Base-by-base conservation (phyloP, 1,140 invertebrate genomes). In the Thalassaphorura encarpata region DNA sequence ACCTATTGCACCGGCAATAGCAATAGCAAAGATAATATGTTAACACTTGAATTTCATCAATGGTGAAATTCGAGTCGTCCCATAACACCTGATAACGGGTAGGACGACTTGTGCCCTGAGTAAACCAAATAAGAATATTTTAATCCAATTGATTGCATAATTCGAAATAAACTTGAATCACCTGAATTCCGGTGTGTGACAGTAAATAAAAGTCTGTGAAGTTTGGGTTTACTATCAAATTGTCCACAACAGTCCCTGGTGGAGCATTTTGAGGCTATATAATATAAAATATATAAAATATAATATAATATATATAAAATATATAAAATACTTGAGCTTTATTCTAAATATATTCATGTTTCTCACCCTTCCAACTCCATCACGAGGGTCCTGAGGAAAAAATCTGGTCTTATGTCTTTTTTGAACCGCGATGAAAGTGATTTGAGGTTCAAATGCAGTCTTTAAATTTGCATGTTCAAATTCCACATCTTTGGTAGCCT, bases 361-460 rank as follows among this genome's bases (percentile, higher is more conserved):
- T 62, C 33, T n/a, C n/a, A 36, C 41, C 18, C 78, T 80, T 64
- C 78, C 77, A 52, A 78, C 74, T 0, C 67, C 69, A 43, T 69
- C 49, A 16, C 33, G 58, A 33, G 33, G 42, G 43, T 70, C 57
- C 49, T 64, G 50, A 6, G 82, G 80, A 62, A 72, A 73, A 23
- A 73, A 71, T 40, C 76, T 60, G 19, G 75, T 76, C 53, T 76
- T 75, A 63, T 77, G 76, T 43, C 75, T 66, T 61, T 77, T 77
- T 60, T 77, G 75, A 29, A 54, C 57, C 16, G 76, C 70, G 47
- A 77, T 67, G 55, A 75, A 76, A 15, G 75, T 78, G 39, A 78
- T 74, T n/a, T 64, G 64, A 4, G 75, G 75, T 54, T 70, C 56
- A 50, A 75, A 75, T 19, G 67, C 65, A 15, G 48, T 48, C 19